phyloP scores from a whole-genome alignment of 2,888 invertebrate genomes.

The Tanypteryx hageni region DNA sequence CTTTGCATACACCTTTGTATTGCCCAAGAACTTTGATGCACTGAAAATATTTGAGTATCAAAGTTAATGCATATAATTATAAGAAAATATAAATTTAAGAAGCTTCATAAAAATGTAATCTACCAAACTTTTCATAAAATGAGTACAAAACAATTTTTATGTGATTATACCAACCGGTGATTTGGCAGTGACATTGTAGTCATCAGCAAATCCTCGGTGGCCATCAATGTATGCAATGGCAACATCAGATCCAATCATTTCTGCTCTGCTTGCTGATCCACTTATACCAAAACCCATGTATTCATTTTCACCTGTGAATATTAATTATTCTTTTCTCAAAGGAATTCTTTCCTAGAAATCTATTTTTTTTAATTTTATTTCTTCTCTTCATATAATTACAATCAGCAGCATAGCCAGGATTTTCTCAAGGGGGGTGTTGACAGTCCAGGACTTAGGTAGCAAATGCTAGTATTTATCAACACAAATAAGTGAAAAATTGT shows the following conservation, averaged over 20 bases:
- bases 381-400: no score
- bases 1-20: conserved; percentile 91
- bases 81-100: background rate
- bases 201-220: conserved; percentile 84
- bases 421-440: no score
- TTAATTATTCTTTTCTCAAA: background rate
- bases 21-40: conserved; percentile 91
- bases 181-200: conserved; percentile 90
- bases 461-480: no score
- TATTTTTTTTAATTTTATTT: no score
- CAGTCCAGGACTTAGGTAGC: no score
- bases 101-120: background rate
- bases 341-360: background rate
- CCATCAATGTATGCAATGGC: conserved; percentile 86
- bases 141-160: background rate
- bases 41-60: conserved; percentile 73
- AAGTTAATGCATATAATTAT: background rate
- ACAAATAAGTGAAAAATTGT: no score
- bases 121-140: background rate
- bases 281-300: conserved; percentile 95
- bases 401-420: no score
- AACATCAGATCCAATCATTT: conserved; percentile 92
- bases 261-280: conserved; percentile 82
- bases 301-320: conserved; percentile 80
- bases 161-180: conserved; percentile 81